Evolutionary conservation across 2,113 vertebrate genomes (phyloP).

Genomic region (Chrysemys picta): DNA sequence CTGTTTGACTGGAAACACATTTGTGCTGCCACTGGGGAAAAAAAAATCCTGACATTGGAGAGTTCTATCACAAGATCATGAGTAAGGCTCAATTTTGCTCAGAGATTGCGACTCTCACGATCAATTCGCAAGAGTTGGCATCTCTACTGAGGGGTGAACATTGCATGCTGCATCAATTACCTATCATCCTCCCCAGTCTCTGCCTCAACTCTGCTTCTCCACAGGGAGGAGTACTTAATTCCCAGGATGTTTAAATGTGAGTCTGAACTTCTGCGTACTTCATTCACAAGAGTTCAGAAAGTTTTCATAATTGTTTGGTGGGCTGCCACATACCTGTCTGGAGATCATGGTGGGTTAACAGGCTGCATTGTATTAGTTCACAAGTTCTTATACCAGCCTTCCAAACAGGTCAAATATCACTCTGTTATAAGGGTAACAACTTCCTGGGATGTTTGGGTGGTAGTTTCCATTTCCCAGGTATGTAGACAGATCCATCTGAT

Average conservation of each 20-base stretch:
- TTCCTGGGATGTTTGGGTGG: background rate
- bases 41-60: no score
- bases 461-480: background rate
- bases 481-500: background rate
- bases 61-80: no score
- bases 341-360: background rate
- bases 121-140: no score
- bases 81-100: no score
- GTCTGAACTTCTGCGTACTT: slow-evolving; percentile 35
- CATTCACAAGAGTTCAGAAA: background rate
- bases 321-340: background rate
- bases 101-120: no score
- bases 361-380: background rate
- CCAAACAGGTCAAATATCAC: background rate
- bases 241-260: slow-evolving; percentile 33
- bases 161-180: background rate
- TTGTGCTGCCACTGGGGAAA: no score
- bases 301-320: slow-evolving; percentile 15
- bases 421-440: background rate
- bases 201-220: slow-evolving; percentile 1
- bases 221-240: background rate
- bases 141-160: background rate
- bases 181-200: background rate
- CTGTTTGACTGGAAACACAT: no score
- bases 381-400: background rate